Conservation (phyloP, 2,888 invertebrate species). For the Colostygia pectinataria region DNA sequence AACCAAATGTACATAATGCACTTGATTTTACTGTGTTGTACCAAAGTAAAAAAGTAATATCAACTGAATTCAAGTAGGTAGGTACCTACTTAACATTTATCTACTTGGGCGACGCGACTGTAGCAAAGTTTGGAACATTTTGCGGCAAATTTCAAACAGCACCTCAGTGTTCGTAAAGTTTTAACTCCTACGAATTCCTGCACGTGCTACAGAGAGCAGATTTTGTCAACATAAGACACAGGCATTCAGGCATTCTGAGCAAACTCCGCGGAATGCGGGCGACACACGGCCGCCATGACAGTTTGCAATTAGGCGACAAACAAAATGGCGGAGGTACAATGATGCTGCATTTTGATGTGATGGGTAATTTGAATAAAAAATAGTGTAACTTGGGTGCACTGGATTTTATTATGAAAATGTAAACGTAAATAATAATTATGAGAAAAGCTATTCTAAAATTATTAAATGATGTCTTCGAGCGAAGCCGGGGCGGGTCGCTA, state of each 20-base stretch:
- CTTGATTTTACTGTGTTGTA: too few relatives aligned
- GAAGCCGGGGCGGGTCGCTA: too few relatives aligned
- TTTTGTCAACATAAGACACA: slow-evolving; percentile 49
- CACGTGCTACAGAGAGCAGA: slow-evolving; percentile 39
- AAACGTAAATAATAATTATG: too few relatives aligned
- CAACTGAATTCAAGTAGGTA: too few relatives aligned
- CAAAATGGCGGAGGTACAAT: slow-evolving; percentile 47
- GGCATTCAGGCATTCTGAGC: slow-evolving; percentile 54
- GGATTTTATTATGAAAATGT: too few relatives aligned
- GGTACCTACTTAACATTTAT: too few relatives aligned
- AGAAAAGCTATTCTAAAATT: too few relatives aligned
- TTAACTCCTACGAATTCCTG: slow-evolving; percentile 40
- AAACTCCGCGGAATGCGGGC: slow-evolving; percentile 56
- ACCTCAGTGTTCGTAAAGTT: slow-evolving; percentile 18
- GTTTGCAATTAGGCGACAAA: slow-evolving; percentile 56
- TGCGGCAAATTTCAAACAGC: slow-evolving; percentile 14
- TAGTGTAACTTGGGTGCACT: too few relatives aligned
- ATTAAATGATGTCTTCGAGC: too few relatives aligned
- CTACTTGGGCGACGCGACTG: too few relatives aligned
- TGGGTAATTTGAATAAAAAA: background rate
- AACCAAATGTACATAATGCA: too few relatives aligned
- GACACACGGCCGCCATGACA: slow-evolving; percentile 49
- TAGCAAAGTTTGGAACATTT: slow-evolving; percentile 5
- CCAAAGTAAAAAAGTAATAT: too few relatives aligned
- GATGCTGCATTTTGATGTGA: slow-evolving; percentile 1